phyloP scores from a whole-genome alignment of 2,888 invertebrate species.

The Chirona hameri region DNA sequence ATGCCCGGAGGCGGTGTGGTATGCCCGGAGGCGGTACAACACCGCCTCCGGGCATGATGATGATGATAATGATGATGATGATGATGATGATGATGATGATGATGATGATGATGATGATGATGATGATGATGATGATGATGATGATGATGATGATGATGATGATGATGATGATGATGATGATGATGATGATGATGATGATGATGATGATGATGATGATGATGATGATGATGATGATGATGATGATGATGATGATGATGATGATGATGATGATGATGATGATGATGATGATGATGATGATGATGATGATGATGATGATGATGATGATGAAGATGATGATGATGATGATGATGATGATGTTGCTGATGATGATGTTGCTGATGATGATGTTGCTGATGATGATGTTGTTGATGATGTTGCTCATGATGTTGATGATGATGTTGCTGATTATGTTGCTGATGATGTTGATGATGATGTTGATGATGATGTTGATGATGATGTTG shows the following conservation, averaged over 20 bases:
- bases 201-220: not conserved
- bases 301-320: constrained; percentile 10
- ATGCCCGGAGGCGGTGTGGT: no score
- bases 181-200: not conserved
- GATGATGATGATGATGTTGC: no score
- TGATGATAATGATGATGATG: not conserved
- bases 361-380: no score
- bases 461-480: no score
- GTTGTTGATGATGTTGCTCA: no score
- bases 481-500: no score
- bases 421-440: no score
- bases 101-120: not conserved
- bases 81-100: not conserved
- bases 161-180: constrained; percentile 25
- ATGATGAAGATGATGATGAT: no score
- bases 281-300: not conserved
- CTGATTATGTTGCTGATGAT: no score
- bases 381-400: no score
- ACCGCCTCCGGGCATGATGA: no score
- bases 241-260: not conserved
- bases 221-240: constrained; percentile 7
- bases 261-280: not conserved
- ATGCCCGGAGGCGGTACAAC: no score
- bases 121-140: constrained; percentile 6
- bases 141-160: constrained; percentile 25